Evolutionary conservation across 2,888 invertebrate genomes (phyloP), one percentile per base, ranked within the genome.

Genomic region (Neria commutata): DNA sequence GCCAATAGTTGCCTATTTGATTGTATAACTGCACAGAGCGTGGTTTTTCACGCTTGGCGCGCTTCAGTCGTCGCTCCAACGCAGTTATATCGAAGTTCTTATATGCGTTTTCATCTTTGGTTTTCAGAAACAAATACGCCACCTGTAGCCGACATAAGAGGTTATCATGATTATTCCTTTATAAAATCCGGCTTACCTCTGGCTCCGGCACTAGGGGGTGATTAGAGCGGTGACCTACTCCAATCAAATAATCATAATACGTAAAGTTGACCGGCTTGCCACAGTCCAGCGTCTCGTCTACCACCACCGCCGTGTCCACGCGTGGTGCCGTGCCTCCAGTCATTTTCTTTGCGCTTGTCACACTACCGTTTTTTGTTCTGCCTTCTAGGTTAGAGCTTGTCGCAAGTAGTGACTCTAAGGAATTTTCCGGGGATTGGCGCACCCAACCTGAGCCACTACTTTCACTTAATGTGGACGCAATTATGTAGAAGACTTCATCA

Each of bases 1-100:
- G 86, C 92, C 92, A 94, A 81, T 92, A 94, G 81, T 95, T 94
- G 1, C 94, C 94, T 74, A 95, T 93, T 81, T 94, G 92, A 79
- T 94, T 94, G 79, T 92, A 94, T 51, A 94, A 84, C 74, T 92
- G 91, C 23, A 92, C 89, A 54, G 91, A 91, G 73, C 90, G 90
- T 59, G 92, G 91, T 82, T 92, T 93, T 84, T 91, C 91, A 72
- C 88, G 85, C 79, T 91, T 92, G 11, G 90, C 90, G 78, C 90
- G 91, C 75, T 89, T 90, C 61, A 93, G 81, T 60, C 89, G 86
- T 74, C 87, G 86, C 72, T 92, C 92, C 61, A 92, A 81, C 24
- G 88, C 85, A 78, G 88, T 88, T 68, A 92, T 87, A 78, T 92
- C 91, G 67, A 91, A 86, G 64, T 89, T 90, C 53, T 87, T 86